Evolutionary conservation across 2,113 vertebrate genomes (phyloP).

Genomic region (Pangasianodon gigas): DNA sequence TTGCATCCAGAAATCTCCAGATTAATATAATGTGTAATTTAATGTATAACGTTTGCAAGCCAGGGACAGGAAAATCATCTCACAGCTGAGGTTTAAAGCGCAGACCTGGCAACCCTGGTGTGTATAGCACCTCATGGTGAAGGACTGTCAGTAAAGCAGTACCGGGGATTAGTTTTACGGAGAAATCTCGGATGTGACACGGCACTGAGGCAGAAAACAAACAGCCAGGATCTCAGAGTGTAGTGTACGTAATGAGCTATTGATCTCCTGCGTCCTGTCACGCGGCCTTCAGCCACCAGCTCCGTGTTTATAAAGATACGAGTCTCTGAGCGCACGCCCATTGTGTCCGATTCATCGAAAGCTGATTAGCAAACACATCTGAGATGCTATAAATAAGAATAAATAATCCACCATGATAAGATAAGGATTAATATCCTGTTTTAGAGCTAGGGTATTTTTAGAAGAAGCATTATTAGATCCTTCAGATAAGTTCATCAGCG

Average conservation of each 20-base stretch:
- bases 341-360: background rate
- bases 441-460: background rate
- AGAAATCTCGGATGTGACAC: slow-evolving; percentile 30
- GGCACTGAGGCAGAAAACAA: slow-evolving; percentile 39
- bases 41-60: background rate
- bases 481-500: background rate
- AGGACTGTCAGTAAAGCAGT: slow-evolving; percentile 6
- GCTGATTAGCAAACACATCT: background rate
- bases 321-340: background rate
- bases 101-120: background rate
- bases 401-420: background rate
- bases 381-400: background rate
- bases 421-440: background rate
- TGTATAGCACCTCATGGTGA: background rate
- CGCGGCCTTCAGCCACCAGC: slow-evolving; percentile 4
- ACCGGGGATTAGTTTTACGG: slow-evolving; percentile 18
- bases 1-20: background rate
- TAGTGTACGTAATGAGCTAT: slow-evolving; percentile 57
- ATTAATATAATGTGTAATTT: background rate
- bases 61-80: background rate
- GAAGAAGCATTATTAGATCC: background rate
- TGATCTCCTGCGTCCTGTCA: slow-evolving; percentile 45
- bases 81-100: background rate
- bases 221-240: slow-evolving; percentile 27
- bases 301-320: background rate